Base-by-base conservation (phyloP, 2,113 vertebrate genomes). In the Noctilio leporinus region DNA sequence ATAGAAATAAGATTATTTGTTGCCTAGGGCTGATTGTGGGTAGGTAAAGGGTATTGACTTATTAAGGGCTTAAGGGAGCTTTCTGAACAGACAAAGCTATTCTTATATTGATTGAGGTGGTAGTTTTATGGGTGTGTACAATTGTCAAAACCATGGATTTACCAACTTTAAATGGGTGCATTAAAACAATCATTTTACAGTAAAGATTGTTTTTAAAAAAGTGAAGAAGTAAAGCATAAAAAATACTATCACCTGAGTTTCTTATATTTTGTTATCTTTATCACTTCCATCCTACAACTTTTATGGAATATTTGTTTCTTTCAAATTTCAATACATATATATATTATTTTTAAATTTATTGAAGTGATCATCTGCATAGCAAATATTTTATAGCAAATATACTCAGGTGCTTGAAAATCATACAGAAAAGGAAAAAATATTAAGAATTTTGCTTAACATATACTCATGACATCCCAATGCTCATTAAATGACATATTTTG, bases 211-310 rank as follows among this genome's bases (percentile, higher is more conserved):
- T 69, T 76, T 88, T 40, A 62, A 83, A 83, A 88, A 87, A 43
- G 30, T 2, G 19, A 86, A 83, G 40, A 24, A 38, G 11, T 75
- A 55, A 55, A 43, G 12, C 33, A 4, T 67, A 49, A 80, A 80
- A 40, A 38, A 86, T 6, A 57, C 30, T 69, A 19, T 59, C 30
- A 24, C 1, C 22, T 47, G 2, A 73, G 28, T 82, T 59, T 86
- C 20, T 14, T 67, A 4, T 33, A 76, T 78, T 73, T 92, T 65
- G 22, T 40, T 14, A 84, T 82, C 16, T 33, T 28, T 95, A 43
- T 67, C 47, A 78, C 15, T 96, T 96, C 92, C 73, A 45, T 97
- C 35, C 38, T 85, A 53, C 0, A 43, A n/a, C 43, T 97, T 97
- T 97, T 90, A 86, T 94, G 49, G 33, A 38, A 93, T 87, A 38